Evolutionary conservation across 2,797 vertebrate species (phyloP), one percentile per base, ranked within the genome.

Genomic region (Sebastes diploproa): DNA sequence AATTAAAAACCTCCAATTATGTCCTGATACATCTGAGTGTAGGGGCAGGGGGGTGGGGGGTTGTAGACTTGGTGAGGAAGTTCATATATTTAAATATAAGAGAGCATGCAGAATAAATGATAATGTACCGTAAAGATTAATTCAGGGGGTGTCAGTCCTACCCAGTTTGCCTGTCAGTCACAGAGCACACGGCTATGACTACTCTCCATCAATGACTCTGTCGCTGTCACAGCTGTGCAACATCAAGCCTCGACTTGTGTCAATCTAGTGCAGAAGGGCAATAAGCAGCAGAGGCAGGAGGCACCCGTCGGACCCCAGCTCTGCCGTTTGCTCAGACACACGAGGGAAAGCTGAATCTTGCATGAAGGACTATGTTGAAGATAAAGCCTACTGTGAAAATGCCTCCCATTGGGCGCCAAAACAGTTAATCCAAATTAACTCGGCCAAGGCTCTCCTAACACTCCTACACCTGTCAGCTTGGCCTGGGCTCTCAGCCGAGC

Each of bases 361-460:
- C 1, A 1, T 88, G 63, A 89, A 86, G 83, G 81, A 73, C 85
- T 74, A 59, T 55, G 62, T 20, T 63, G 78, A 78, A 80, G 83
- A 89, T 88, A 91, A 88, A 93, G 80, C 80, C 75, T 78, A 68
- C 79, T 68, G 75, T 91, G 84, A 89, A 91, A 93, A 92, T 54
- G 25, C 56, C 85, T 82, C 66, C 68, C 22, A 64, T 77, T 86
- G 71, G 38, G 70, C 50, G 75, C 79, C 86, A 89, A 84, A 80
- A 78, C 72, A 76, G 82, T 87, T 92, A 89, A 93, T 94, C 92
- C 89, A 91, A 92, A 94, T 92, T 58, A 94, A 91, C 84, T 88
- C 80, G 42, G 3, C 83, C 80, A 76, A 91, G 86, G 89, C 84
- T 85, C 86, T 83, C 67, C 76, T 63, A 81, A 86, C 78, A 85